Base-by-base conservation (phyloP, 2,888 invertebrate species). In the Ophion ventricosus region DNA sequence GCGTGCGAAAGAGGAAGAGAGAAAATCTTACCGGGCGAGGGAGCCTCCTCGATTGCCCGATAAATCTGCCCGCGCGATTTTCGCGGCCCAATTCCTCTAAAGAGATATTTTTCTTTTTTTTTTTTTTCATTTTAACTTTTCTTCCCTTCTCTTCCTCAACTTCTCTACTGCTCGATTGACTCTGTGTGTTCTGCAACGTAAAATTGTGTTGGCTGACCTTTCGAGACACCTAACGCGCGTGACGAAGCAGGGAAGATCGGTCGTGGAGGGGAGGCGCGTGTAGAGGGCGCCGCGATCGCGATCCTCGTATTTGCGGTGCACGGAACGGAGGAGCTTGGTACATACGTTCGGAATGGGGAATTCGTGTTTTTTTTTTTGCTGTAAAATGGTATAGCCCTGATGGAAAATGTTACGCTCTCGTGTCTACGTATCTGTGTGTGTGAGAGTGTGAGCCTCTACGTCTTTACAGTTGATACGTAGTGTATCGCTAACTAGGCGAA, bases 151-250 rank as follows among this genome's bases (percentile, higher is more conserved):
- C 80, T 59, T 64, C 35, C 64, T 69, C 67, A 73, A 75, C 81
- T 43, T 76, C 54, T 57, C 69, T 61, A 35, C 61, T 73, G 57
- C 75, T 73, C 74, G 66, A 82, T 82, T 79, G 35, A 29, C 72
- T 26, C 74, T 70, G 29, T 43, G 63, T 80, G 63, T 87, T 86
- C 86, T 87, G 84, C 85, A 84, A 78, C 83, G 77, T 82, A 79
- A 80, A 87, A 84, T 87, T 76, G 85, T 76, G 66, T 85, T 85
- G 85, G 84, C 83, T 87, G 87, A 87, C 87, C 87, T 87, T 87
- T 87, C 87, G 87, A 87, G 86, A 87, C 85, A 86, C 83, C 85
- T 80, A 85, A 81, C 67, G 81, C 81, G 72, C 80, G 81, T 77
- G 78, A 83, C 69, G 76, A 79, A 70, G 74, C 61, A 67, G 70